phyloP scores from a whole-genome alignment of 2,113 vertebrate genomes.

The Dunckerocampus dactyliophorus region DNA sequence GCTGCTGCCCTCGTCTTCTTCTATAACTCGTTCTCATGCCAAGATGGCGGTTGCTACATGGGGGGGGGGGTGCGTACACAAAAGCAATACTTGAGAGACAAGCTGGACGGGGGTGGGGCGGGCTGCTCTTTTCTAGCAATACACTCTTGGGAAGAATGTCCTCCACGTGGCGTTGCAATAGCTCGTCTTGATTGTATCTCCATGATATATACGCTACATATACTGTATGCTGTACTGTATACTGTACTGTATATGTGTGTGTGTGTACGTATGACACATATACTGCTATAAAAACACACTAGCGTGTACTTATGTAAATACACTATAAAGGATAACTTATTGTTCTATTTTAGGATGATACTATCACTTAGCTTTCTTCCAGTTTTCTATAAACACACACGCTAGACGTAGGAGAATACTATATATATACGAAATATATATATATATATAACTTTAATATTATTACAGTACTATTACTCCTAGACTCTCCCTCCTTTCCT shows the following conservation, averaged over 20 bases:
- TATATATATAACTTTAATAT: conserved; percentile 56
- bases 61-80: conserved; percentile 26
- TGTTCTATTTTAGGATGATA: conserved; percentile 80
- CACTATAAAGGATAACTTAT: conserved; percentile 70
- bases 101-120: conserved; percentile 39
- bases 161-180: conserved; percentile 73
- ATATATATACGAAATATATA: conserved; percentile 45
- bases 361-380: conserved; percentile 78
- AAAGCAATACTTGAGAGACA: conserved; percentile 74
- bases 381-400: conserved; percentile 74
- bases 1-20: conserved; percentile 9
- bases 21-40: background rate
- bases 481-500: conserved; percentile 62
- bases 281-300: conserved; percentile 8
- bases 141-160: conserved; percentile 75
- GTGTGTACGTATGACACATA: conserved; percentile 58
- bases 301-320: conserved; percentile 77
- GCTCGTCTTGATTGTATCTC: conserved; percentile 74
- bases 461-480: conserved; percentile 48
- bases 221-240: conserved; percentile 18
- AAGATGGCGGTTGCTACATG: background rate
- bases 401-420: conserved; percentile 71
- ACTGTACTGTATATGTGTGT: conserved; percentile 50
- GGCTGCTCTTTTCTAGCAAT: conserved; percentile 74
- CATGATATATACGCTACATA: background rate